These are phyloP conservation scores for Phenganax marumi DNA, from an alignment of 92 coral and sea anemone genomes.

Conservation along the genomic window DNA sequence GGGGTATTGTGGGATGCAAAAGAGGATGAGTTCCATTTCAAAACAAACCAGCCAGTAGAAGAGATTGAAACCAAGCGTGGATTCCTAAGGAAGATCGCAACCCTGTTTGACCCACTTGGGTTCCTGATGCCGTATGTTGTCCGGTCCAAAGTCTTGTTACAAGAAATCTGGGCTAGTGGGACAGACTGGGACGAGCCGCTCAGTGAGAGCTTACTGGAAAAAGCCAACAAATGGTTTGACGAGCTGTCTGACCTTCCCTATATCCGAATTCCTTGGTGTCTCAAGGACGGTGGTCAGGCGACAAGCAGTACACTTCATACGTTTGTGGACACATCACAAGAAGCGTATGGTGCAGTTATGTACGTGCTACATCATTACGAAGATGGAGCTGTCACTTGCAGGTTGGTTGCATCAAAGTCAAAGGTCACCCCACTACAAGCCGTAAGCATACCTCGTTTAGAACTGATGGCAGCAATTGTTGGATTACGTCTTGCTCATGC, in stretches of 20 bases:
- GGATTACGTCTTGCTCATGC: too few relatives aligned
- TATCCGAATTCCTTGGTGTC: conserved; percentile 41
- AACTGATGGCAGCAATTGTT: conserved; percentile 55
- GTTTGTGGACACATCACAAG: conserved; percentile 54
- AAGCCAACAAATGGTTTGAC: conserved; percentile 50
- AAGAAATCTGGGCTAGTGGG: conserved; percentile 33
- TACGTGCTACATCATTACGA: conserved; percentile 45
- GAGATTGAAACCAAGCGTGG: conserved; percentile 43
- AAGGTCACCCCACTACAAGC: conserved; percentile 55
- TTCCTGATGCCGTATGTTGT: conserved; percentile 45
- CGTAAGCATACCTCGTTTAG: conserved; percentile 56
- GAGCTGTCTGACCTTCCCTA: conserved; percentile 30
- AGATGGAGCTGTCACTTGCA: conserved; percentile 43
- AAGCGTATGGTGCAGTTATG: too few relatives aligned
- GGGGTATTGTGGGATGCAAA: conserved; percentile 55
- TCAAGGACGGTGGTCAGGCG: conserved; percentile 29
- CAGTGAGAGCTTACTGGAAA: conserved; percentile 25
- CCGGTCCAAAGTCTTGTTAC: conserved; percentile 36
- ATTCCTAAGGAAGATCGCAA: conserved; percentile 60
- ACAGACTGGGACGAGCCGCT: conserved; percentile 52
- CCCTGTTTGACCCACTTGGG: conserved; percentile 61
- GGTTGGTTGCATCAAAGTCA: conserved; percentile 45
- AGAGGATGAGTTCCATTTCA: conserved; percentile 61
- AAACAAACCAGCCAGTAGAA: conserved; percentile 44
- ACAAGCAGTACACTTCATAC: conserved; percentile 37